Base-by-base conservation (phyloP, 2,888 invertebrate species). In the Eudasyphora cyanicolor region DNA sequence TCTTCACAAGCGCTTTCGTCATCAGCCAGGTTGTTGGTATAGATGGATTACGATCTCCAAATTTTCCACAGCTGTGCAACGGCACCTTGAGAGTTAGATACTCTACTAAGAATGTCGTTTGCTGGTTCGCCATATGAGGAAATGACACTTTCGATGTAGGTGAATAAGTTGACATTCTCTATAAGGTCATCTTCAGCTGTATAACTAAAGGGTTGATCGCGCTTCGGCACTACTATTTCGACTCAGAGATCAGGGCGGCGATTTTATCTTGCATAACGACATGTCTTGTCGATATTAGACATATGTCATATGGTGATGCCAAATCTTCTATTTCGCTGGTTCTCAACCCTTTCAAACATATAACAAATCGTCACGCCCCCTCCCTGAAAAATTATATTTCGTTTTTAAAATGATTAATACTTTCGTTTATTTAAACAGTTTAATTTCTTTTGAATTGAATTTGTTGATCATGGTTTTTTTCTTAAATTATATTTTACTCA, bases 321-420 rank as follows among this genome's bases (percentile, higher is more conserved):
- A 27, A 32, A 27, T 24, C 45, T 49, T 21, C 49, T 5, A 27
- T 14, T 62, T 82, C n/a, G n/a, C n/a, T n/a, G n/a, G n/a, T n/a
- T n/a, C n/a, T n/a, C n/a, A n/a, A n/a, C n/a, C n/a, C n/a, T n/a
- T n/a, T n/a, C n/a, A n/a, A n/a, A n/a, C n/a, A n/a, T n/a, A n/a
- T n/a, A n/a, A n/a, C n/a, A n/a, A n/a, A n/a, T n/a, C n/a, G n/a
- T n/a, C n/a, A n/a, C n/a, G n/a, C n/a, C n/a, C n/a, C n/a, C n/a
- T n/a, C n/a, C n/a, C n/a, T n/a, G n/a, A n/a, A n/a, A n/a, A n/a
- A n/a, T n/a, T n/a, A n/a, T n/a, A n/a, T n/a, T n/a, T n/a, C n/a
- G n/a, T n/a, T n/a, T n/a, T n/a, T n/a, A n/a, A n/a, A n/a, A n/a
- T n/a, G n/a, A n/a, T n/a, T n/a, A n/a, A n/a, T n/a, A n/a, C n/a